Evolutionary conservation across 2,888 invertebrate genomes (phyloP).

Genomic region (Candidula unifasciata): DNA sequence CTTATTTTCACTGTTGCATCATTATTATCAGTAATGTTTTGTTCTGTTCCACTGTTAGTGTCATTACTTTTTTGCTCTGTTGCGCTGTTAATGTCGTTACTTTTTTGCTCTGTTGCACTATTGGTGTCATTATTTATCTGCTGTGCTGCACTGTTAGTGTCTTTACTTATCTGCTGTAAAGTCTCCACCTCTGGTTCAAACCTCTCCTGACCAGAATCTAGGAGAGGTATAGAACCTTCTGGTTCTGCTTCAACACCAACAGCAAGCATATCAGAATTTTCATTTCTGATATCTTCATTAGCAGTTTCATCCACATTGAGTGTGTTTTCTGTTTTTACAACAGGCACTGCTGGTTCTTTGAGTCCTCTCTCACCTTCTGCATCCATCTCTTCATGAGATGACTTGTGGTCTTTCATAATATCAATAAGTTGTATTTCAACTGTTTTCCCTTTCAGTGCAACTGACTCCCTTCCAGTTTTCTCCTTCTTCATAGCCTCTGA

Average conservation of each 20-base stretch:
- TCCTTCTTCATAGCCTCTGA: background rate
- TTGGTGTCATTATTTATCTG: no score
- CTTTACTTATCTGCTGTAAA: no score
- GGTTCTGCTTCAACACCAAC: background rate
- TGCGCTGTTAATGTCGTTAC: no score
- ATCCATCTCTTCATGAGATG: slow-evolving; percentile 24
- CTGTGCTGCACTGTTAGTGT: background rate
- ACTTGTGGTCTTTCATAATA: background rate
- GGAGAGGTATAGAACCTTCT: no score
- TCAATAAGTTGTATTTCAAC: background rate
- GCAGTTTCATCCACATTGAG: background rate
- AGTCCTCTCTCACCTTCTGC: background rate
- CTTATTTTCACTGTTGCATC: no score
- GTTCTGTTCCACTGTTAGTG: no score
- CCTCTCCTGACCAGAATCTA: background rate
- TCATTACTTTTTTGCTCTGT: no score
- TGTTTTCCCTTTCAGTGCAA: background rate
- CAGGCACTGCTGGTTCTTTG: background rate
- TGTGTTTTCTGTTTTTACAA: background rate
- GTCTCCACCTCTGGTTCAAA: background rate
- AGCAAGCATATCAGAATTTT: background rate
- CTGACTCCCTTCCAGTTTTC: background rate
- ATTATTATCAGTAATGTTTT: no score
- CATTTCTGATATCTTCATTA: background rate
- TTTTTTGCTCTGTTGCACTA: no score